Percentiles rank a stretch among this genome's conserved stretches.
Conservation (phyloP, 2,888 invertebrate genomes). For the Selenia dentaria region DNA sequence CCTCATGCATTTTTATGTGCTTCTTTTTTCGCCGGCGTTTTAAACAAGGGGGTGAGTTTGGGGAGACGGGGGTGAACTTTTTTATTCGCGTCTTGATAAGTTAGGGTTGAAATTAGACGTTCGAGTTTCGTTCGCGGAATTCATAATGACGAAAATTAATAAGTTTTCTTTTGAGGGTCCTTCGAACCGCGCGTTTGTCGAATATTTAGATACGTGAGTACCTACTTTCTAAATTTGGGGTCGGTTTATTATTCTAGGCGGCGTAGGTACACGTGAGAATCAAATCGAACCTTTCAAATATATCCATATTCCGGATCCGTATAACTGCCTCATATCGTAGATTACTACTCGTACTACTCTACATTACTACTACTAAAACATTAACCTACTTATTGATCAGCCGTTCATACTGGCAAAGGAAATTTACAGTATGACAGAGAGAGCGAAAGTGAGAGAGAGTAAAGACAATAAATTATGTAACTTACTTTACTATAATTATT, state of each 20-base stretch:
- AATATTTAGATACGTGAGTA: slow-evolving; percentile 45
- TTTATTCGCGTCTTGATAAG: slow-evolving; percentile 86
- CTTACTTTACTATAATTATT: too few relatives aligned
- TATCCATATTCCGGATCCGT: too few relatives aligned
- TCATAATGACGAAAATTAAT: slow-evolving; percentile 85
- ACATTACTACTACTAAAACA: too few relatives aligned
- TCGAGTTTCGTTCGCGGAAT: slow-evolving; percentile 85
- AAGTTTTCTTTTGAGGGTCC: slow-evolving; percentile 82
- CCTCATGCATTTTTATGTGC: slow-evolving; percentile 86
- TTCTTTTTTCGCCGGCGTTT: slow-evolving; percentile 85
- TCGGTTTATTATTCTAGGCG: slow-evolving; percentile 28
- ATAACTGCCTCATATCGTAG: too few relatives aligned
- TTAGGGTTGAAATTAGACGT: slow-evolving; percentile 85
- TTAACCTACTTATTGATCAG: too few relatives aligned
- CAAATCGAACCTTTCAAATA: too few relatives aligned
- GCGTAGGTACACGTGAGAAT: too few relatives aligned
- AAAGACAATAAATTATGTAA: too few relatives aligned
- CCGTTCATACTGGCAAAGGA: too few relatives aligned
- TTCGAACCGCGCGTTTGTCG: slow-evolving; percentile 59
- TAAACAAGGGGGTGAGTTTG: slow-evolving; percentile 84
- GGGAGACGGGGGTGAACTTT: slow-evolving; percentile 81
- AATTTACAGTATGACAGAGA: too few relatives aligned
- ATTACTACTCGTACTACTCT: too few relatives aligned
- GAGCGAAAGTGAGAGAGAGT: too few relatives aligned
- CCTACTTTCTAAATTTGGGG: slow-evolving; percentile 23